Conservation (phyloP, 2,113 vertebrate genomes). For the Pseudonaja textilis region DNA sequence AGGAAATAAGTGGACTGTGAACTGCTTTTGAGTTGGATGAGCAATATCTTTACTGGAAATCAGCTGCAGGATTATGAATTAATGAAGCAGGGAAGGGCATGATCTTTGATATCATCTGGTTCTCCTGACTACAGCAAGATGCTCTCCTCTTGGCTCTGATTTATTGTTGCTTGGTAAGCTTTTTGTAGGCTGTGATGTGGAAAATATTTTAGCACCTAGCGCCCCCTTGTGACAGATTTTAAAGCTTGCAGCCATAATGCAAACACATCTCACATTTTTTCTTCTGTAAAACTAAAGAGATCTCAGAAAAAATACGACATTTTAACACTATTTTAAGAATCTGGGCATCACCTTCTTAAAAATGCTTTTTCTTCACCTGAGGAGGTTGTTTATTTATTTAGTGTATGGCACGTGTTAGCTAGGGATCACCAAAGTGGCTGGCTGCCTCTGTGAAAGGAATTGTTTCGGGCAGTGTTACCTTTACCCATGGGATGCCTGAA, state of each 20-base stretch:
- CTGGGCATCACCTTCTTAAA: background rate
- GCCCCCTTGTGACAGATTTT: constrained; percentile 16
- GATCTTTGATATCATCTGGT: background rate
- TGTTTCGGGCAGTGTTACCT: too few relatives aligned
- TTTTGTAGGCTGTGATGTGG: background rate
- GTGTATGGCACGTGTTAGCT: too few relatives aligned
- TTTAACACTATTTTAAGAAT: background rate
- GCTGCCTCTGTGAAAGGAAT: too few relatives aligned
- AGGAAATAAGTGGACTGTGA: background rate
- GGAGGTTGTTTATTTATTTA: background rate
- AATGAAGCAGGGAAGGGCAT: background rate
- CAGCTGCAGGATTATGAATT: background rate
- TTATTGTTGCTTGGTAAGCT: background rate
- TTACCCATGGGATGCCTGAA: too few relatives aligned
- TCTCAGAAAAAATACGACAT: background rate
- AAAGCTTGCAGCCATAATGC: background rate
- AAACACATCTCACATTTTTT: background rate
- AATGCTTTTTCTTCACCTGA: background rate
- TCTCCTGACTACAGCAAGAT: constrained; percentile 3
- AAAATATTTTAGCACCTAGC: background rate
- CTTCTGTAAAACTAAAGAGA: background rate
- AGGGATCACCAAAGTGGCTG: too few relatives aligned
- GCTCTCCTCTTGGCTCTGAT: background rate
- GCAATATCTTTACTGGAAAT: background rate
- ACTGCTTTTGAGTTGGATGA: background rate